Percentiles rank a stretch among this genome's conserved stretches.
Conservation (phyloP, 1,140 invertebrate species). For the Proctacanthus coquilletti region DNA sequence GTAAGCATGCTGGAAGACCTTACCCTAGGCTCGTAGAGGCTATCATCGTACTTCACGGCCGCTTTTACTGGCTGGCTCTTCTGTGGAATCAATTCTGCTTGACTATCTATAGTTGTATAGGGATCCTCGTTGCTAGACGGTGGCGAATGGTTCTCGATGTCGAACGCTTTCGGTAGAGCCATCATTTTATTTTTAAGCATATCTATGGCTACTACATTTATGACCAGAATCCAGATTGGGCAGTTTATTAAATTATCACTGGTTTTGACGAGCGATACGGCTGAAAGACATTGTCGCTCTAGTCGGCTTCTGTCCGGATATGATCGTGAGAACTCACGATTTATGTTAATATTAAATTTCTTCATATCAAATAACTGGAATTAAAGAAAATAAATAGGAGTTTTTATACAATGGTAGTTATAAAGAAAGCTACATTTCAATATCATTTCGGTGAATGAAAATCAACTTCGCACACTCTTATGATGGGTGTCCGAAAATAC, state of each 20-base stretch:
- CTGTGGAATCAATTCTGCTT: constrained; percentile 22
- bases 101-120: constrained; percentile 27
- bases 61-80: not conserved
- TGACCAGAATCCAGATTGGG: constrained; percentile 87
- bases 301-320: constrained; percentile 76
- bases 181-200: constrained; percentile 85
- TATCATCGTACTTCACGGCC: constrained; percentile 13
- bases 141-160: constrained; percentile 14
- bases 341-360: constrained; percentile 86
- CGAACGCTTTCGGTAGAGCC: constrained; percentile 30
- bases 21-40: constrained; percentile 27
- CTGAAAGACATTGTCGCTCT: constrained; percentile 78
- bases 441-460: too few relatives aligned
- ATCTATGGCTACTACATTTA: constrained; percentile 91
- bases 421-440: constrained; percentile 3
- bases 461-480: too few relatives aligned
- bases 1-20: too few relatives aligned
- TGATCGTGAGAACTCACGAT: constrained; percentile 66
- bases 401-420: not conserved
- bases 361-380: constrained; percentile 87
- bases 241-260: constrained; percentile 74
- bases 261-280: constrained; percentile 77
- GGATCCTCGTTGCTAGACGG: constrained; percentile 24
- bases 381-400: constrained; percentile 9
- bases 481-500: too few relatives aligned